Conservation (phyloP, 2,888 invertebrate species). For the Tinea pellionella region DNA sequence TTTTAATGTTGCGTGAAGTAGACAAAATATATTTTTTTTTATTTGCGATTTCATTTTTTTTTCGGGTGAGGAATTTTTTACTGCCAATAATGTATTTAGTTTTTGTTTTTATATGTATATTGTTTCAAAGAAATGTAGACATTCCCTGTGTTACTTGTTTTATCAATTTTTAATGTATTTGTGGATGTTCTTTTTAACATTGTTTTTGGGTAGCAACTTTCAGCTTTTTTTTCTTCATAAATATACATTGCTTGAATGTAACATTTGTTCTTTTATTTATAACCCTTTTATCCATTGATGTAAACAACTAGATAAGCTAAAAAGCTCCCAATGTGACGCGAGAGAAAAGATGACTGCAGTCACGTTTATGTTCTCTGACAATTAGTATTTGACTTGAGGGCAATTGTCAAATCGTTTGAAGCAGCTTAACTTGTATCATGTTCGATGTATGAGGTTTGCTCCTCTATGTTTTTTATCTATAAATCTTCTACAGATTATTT, state of each 20-base stretch:
- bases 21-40: too few species aligned
- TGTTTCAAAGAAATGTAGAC: neutral
- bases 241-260: constrained; percentile 16
- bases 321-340: too few species aligned
- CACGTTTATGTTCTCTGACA: too few species aligned
- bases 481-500: too few species aligned
- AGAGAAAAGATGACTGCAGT: too few species aligned
- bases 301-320: too few species aligned
- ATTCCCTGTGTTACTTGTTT: neutral
- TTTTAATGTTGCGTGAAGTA: too few species aligned
- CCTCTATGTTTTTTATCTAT: too few species aligned
- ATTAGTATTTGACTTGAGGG: too few species aligned
- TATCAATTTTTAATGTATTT: neutral
- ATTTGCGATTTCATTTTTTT: neutral
- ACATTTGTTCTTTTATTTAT: neutral
- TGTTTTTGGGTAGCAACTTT: neutral
- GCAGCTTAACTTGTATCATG: too few species aligned
- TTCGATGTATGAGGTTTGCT: too few species aligned
- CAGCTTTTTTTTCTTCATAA: neutral
- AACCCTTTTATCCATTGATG: constrained; percentile 13
- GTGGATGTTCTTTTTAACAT: neutral
- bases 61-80: neutral
- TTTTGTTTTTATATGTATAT: neutral
- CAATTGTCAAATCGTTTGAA: too few species aligned
- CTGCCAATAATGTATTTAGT: constrained; percentile 6